Evolutionary conservation across 2,113 vertebrate species (phyloP), one percentile per base, ranked within the genome.

Genomic region (Galemys pyrenaicus): DNA sequence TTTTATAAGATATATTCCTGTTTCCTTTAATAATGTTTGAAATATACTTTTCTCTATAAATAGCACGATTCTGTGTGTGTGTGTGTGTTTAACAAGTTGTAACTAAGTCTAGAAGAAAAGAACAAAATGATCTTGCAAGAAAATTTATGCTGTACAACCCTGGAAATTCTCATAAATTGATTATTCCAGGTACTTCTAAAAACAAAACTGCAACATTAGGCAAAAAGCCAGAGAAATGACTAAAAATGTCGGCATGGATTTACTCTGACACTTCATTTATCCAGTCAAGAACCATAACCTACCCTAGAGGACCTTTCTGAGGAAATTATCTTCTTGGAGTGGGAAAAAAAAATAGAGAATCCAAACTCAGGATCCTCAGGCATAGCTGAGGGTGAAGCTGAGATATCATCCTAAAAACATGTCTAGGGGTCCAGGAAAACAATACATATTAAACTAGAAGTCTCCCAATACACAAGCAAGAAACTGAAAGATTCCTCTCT

Each of bases 1-100:
- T 73, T 20, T 39, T 81, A 77, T 65, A 78, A 94, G 75, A 67
- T 75, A 30, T 87, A 67, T 93, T 93, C 95, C 68, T 93, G 79
- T 87, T 96, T 92, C 44, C 20, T 81, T 95, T 30, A 67, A 26
- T 93, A 90, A 68, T 77, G 87, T 82, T 87, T 68, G 22, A 89
- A 95, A n/a, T 84, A 83, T 46, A 4, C 13, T 87, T 84, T 74
- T 75, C 44, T 92, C 70, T 81, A 22, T 87, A 68, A 92, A 56
- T 62, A 68, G 9, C 71, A 35, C 24, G 19, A 51, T 28, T 2
- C 35, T 51, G 64, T 28, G 1, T 35, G 9, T 56, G 11, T n/a
- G 10, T 56, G 12, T 70, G n/a, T 74, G 22, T 54, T 64, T 0
- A 60, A 70, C 91, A 75, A 51, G 26, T 32, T 87, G 30, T 65